Conservation (phyloP, 1,140 invertebrate species). For the Ooceraea biroi region DNA sequence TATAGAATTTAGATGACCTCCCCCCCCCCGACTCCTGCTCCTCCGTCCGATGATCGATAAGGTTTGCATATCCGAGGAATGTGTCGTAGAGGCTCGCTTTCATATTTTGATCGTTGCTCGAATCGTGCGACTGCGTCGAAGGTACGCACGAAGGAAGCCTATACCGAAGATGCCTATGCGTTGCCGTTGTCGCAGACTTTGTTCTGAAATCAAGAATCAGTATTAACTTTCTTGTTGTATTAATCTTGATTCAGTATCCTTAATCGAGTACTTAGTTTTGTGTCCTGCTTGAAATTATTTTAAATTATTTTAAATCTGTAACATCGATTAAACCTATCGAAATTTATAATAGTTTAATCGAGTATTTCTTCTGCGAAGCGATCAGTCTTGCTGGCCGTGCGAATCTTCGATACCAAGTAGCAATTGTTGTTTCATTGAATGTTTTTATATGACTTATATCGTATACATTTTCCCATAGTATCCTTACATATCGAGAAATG, state of each 20-base stretch:
- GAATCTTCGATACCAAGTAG: conserved; percentile 49
- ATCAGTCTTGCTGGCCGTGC: conserved; percentile 24
- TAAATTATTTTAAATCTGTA: too few species aligned
- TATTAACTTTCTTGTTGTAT: not conserved
- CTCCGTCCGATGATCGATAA: conserved; percentile 47
- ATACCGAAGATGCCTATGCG: not conserved
- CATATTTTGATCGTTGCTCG: conserved; percentile 52
- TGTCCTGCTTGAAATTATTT: too few species aligned
- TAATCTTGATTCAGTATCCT: too few species aligned
- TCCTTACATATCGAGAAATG: not conserved
- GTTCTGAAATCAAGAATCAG: not conserved
- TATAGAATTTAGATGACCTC: conserved; percentile 49
- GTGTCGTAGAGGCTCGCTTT: conserved; percentile 58
- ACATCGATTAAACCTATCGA: too few species aligned
- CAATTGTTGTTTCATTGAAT: conserved; percentile 50
- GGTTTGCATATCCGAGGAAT: conserved; percentile 58
- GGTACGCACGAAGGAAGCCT: conserved; percentile 32
- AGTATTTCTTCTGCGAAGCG: not conserved
- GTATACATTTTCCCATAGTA: conserved; percentile 39
- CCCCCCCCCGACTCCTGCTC: not conserved
- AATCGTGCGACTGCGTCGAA: conserved; percentile 47
- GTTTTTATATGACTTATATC: conserved; percentile 45
- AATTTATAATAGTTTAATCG: not conserved
- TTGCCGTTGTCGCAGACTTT: not conserved
- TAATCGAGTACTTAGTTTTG: too few species aligned